Evolutionary conservation across 1,140 invertebrate genomes (phyloP).

Genomic region (Lasioglossum baleicum): DNA sequence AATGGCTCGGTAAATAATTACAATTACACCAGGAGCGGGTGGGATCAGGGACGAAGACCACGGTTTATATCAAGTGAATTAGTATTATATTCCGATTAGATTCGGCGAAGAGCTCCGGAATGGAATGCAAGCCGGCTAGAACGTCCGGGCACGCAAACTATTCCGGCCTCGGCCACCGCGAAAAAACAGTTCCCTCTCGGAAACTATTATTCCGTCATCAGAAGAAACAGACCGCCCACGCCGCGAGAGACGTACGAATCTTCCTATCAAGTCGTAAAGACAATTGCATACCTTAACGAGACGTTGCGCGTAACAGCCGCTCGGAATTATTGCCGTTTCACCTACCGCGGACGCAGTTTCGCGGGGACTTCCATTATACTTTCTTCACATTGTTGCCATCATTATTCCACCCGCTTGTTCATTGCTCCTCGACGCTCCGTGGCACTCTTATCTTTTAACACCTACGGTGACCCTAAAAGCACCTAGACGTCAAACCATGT

Average conservation of each 20-base stretch:
- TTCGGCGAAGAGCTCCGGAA: background rate
- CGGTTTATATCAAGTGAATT: slow-evolving; percentile 29
- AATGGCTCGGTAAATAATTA: slow-evolving; percentile 30
- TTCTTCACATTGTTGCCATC: too few relatives aligned
- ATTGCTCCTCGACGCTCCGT: too few relatives aligned
- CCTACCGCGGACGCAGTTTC: too few relatives aligned
- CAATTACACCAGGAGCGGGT: slow-evolving; percentile 2
- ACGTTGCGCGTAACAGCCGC: too few relatives aligned
- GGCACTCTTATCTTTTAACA: too few relatives aligned
- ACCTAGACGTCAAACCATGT: too few relatives aligned
- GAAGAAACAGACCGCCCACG: background rate
- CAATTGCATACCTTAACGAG: too few relatives aligned
- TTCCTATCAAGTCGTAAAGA: background rate
- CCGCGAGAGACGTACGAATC: background rate
- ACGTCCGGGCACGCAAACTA: background rate
- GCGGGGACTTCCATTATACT: too few relatives aligned
- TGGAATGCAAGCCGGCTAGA: background rate
- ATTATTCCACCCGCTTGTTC: too few relatives aligned
- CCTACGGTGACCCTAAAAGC: too few relatives aligned
- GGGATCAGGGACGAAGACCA: background rate
- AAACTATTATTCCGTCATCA: background rate
- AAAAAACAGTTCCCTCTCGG: background rate
- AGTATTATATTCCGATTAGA: slow-evolving; percentile 44
- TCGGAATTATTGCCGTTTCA: too few relatives aligned
- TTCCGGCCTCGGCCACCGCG: background rate